Evolutionary conservation across 2,888 invertebrate species (phyloP), one percentile per base, ranked within the genome.

Genomic region (Opisthograptis luteolata): DNA sequence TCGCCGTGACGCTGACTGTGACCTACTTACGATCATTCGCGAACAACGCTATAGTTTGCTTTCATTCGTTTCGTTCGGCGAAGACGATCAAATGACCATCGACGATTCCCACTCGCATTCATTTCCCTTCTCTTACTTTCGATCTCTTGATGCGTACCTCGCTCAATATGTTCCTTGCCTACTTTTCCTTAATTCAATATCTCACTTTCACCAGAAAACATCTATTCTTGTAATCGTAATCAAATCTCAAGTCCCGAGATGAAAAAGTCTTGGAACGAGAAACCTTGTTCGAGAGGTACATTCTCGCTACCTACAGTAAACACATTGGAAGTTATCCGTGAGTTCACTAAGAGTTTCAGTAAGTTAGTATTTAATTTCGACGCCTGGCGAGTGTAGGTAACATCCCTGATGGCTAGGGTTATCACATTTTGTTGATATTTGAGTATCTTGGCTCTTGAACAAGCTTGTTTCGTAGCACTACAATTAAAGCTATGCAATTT

Each of bases 321-420:
- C 55, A 58, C 47, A 52, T 58, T 52, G 46, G 50, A 63, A 58
- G 57, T 68, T 46, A 43, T 54, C 53, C 42, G 31, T 25, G 48
- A 48, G 47, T 36, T 48, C 42, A 27, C 42, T 42, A 25, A 48
- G 41, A 48, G 36, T 48, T 48, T 37, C 36, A 42, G 17, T 46
- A 50, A 56, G 54, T 59, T 58, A 53, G 60, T 68, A 67, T 65
- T 65, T 66, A 67, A 70, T 64, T 71, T 64, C 58, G 50, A 41
- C 27, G 47, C 60, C 62, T 13, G 35, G 58, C 49, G 64, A 60
- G 56, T 48, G 50, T 39, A 52, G 43, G 43, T 54, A 41, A 25
- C 41, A 36, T 41, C 41, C 30, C 28, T 48, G 6, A 36, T 48
- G 40, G 36, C 20, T 59, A 43, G 47, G 52, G 25, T 37, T 55